Evolutionary conservation across 1,140 invertebrate species (phyloP).

Genomic region (Drosophila lacertosa): DNA sequence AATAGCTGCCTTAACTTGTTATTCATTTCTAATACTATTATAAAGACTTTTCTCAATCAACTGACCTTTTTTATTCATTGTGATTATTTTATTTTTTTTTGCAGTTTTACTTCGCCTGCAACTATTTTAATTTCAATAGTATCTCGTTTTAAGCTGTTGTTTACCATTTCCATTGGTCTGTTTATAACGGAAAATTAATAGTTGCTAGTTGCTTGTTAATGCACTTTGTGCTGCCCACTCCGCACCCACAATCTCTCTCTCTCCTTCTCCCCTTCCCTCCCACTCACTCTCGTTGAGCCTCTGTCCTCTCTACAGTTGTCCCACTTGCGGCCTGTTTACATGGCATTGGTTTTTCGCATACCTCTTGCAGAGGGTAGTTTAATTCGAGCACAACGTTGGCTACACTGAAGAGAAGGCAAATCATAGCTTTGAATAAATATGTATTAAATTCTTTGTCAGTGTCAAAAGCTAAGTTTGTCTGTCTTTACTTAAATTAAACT

Average conservation of each 20-base stretch:
- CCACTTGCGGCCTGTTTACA: constrained; percentile 30
- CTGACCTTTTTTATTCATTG: no score
- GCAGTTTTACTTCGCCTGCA: neutral
- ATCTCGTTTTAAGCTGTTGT: neutral
- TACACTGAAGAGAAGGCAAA: no score
- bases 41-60: no score
- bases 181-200: constrained; percentile 76
- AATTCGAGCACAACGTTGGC: no score
- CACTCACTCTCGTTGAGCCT: neutral
- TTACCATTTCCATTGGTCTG: constrained; percentile 16
- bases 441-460: no score
- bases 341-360: constrained; percentile 39
- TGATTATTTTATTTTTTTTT: neutral
- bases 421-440: no score
- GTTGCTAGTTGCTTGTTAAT: constrained; percentile 75
- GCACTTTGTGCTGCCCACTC: constrained; percentile 25
- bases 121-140: neutral
- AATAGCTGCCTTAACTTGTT: neutral
- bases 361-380: no score
- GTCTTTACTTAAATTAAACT: no score
- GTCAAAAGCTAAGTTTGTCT: no score
- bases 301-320: neutral
- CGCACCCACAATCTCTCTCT: neutral
- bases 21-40: neutral
- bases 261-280: neutral